A percentile compares a stretch with the other conserved stretches of the same genome.
Evolutionary conservation across 2,888 invertebrate species (phyloP).

Genomic region (Stenodera caucasica): DNA sequence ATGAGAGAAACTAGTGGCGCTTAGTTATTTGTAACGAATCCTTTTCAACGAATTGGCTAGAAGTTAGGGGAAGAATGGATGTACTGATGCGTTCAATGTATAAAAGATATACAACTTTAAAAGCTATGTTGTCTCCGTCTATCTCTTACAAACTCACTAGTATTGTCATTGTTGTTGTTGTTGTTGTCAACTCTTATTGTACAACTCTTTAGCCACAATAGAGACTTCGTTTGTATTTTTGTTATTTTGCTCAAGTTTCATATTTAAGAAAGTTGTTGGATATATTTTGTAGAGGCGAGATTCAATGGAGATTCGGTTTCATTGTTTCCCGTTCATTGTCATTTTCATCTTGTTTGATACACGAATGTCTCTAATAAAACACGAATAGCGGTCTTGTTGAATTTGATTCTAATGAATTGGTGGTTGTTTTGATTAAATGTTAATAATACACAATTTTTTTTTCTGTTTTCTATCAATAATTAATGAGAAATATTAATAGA

Average conservation of each 20-base stretch:
- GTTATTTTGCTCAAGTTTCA: slow-evolving; percentile 36
- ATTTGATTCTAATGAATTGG: slow-evolving; percentile 22
- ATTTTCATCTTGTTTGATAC: slow-evolving; percentile 25
- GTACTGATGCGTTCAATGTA: slow-evolving; percentile 37
- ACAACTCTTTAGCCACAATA: slow-evolving; percentile 28
- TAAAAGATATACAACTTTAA: slow-evolving; percentile 22
- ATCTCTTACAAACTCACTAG: slow-evolving; percentile 31
- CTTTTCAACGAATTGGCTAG: slow-evolving; percentile 37
- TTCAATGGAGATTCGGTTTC: slow-evolving; percentile 37
- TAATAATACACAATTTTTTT: slow-evolving; percentile 4
- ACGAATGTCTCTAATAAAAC: slow-evolving; percentile 31
- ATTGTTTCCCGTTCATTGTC: slow-evolving; percentile 36
- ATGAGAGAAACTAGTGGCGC: slow-evolving; percentile 31
- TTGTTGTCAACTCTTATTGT: slow-evolving; percentile 4
- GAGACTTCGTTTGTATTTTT: slow-evolving; percentile 20
- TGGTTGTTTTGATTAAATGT: slow-evolving; percentile 8
- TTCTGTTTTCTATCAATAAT: slow-evolving; percentile 11
- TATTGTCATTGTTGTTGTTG: neutral
- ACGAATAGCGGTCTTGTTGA: neutral
- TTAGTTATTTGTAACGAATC: slow-evolving; percentile 38
- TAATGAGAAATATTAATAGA: neutral
- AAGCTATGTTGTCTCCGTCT: slow-evolving; percentile 30
- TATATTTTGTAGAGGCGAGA: neutral
- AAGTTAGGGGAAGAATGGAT: slow-evolving; percentile 35
- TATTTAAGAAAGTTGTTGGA: slow-evolving; percentile 32